Conservation (phyloP, 2,888 invertebrate genomes). For the Hymenopus coronatus region DNA sequence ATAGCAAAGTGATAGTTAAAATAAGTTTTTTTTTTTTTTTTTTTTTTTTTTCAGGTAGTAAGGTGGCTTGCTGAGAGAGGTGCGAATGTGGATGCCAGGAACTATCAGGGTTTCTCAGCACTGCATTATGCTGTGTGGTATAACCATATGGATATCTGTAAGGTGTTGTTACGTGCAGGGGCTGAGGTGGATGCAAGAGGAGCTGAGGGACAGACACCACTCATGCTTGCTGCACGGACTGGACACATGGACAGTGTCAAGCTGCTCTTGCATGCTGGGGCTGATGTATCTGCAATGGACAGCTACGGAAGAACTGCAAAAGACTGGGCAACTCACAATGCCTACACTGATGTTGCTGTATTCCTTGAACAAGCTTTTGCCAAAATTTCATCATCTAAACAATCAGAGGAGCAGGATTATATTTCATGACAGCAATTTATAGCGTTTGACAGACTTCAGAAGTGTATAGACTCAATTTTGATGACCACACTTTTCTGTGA, state of each 20-base stretch:
- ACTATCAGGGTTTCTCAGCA: slow-evolving; percentile 4
- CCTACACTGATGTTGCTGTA: neutral
- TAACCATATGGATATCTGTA: neutral
- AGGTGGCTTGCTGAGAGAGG: neutral
- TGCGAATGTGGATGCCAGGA: neutral
- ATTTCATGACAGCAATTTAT: neutral
- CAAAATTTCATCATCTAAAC: neutral
- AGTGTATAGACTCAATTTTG: too few species aligned
- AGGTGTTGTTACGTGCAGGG: neutral
- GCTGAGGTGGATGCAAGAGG: neutral
- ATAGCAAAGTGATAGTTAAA: too few species aligned
- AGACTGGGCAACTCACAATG: slow-evolving; percentile 1
- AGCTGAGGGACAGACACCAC: slow-evolving; percentile 1
- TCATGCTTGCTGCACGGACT: neutral
- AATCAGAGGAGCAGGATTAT: neutral
- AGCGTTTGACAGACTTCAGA: too few species aligned
- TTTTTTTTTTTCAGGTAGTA: neutral
- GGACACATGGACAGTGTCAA: slow-evolving; percentile 3
- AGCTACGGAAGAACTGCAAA: neutral
- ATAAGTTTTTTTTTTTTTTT: too few species aligned
- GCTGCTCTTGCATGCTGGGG: neutral
- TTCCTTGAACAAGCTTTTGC: neutral
- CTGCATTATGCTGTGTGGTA: slow-evolving; percentile 10
- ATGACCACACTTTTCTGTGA: too few species aligned
- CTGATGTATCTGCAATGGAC: neutral